Base-by-base conservation (phyloP, 1,140 invertebrate species). In the Drosophila sp. region DNA sequence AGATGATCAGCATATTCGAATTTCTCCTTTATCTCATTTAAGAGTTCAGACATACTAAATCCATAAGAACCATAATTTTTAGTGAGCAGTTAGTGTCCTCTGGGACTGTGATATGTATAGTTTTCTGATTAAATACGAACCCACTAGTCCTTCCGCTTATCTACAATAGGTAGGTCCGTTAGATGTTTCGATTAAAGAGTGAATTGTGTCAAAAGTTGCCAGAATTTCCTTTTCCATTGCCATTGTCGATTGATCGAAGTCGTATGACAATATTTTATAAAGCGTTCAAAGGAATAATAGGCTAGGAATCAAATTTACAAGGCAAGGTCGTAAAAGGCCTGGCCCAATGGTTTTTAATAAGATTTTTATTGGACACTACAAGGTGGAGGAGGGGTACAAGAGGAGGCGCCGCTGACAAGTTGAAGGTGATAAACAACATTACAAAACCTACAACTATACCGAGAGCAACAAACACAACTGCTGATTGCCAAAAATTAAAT, bases 361-460 rank as follows among this genome's bases (percentile, higher is more conserved):
- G n/a, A 44, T 67, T 72, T 85, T 75, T 78, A 78, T 63, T 75
- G 71, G 75, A 70, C 80, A 86, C 68, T 76, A 10, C 10, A 86
- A 50, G 44, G 44, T 50, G 23, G 82, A 86, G 62, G 71, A 70
- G 62, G 54, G 77, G 65, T 71, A 66, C 60, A 63, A 44, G 32
- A 70, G 56, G 60, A 54, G 68, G 30, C 54, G 65, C 72, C 79
- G 78, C 75, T 72, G 75, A 54, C 35, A 30, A 69, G 60, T 70
- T 72, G 72, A 79, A 83, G 76, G 76, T 84, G 80, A 82, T 72
- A 72, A 84, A 60, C 66, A 61, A 60, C 57, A 60, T 35, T 30
- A 38, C 17, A 60, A 60, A 50, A 32, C 35, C 29, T 25, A 55
- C 50, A 63, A 57, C 23, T 27, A 67, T 50, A 64, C 61, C 55